Evolutionary conservation across 2,113 vertebrate genomes (phyloP), one percentile per base, ranked within the genome.

Genomic region (Gopherus flavomarginatus): DNA sequence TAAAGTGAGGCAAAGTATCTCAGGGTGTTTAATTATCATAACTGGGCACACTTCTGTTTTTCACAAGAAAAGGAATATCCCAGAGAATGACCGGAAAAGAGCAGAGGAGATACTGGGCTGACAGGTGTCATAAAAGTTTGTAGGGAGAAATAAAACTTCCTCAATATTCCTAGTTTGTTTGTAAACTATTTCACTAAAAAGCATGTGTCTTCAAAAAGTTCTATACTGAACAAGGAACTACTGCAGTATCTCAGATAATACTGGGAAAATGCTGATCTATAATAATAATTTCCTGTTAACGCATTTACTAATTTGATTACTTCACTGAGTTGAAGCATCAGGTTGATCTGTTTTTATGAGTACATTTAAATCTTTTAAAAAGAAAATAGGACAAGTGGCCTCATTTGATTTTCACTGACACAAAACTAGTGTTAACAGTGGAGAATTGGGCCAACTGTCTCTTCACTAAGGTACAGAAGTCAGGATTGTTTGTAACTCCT

Each of bases 401-500:
- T 56, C 65, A 1, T 31, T 77, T 52, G 77, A 95, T 90, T 93
- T 96, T 19, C 81, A 69, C 38, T 83, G 90, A 35, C 8, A 44
- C 59, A 80, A 82, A 82, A 56, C 22, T 89, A 81, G 78, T 7
- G 62, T 0, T 0, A 88, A 29, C 49, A 81, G 29, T 31, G 2
- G 4, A 42, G 21, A 75, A 75, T 24, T 65, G 62, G 29, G 31
- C 35, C n/a, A 9, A 62, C 88, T 88, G 87, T 72, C 53, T 57
- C 17, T 75, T 87, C 85, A 79, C 78, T 88, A 75, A 75, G 22
- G 50, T 52, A 75, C 81, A 50, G 35, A 96, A 93, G 42, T 92
- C 75, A 83, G 5, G 57, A 81, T 85, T 65, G 69, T 0, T 0
- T 78, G 75, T 90, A 38, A 85, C 86, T 57, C 86, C 11, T 35